phyloP scores from a whole-genome alignment of 1,140 invertebrate species.

The Frieseomelitta varia region DNA sequence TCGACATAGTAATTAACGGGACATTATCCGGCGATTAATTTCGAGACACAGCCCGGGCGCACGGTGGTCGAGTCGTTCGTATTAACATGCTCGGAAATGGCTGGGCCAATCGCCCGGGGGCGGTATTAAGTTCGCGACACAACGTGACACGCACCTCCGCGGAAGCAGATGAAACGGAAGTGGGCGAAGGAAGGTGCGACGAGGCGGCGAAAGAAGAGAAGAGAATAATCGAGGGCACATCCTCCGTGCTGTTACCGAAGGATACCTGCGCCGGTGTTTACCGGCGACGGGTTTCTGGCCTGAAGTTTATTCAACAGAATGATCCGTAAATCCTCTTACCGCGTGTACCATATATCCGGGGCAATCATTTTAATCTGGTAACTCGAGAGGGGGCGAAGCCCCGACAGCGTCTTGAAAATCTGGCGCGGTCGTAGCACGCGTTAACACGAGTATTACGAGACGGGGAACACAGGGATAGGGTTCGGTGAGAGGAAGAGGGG shows the following conservation, averaged over 20 bases:
- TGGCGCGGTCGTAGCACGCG: conserved; percentile 25
- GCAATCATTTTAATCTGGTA: conserved; percentile 60
- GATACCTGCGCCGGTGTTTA: conserved; percentile 30
- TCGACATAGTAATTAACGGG: conserved; percentile 32
- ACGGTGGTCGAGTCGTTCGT: conserved; percentile 9
- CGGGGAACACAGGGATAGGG: not conserved
- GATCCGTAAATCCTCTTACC: conserved; percentile 62
- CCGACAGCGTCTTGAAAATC: conserved; percentile 50
- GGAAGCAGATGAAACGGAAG: not conserved
- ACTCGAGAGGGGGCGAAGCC: conserved; percentile 50
- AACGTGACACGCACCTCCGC: not conserved
- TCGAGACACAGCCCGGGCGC: not conserved
- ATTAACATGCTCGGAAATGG: conserved; percentile 29
- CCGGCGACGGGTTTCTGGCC: conserved; percentile 42
- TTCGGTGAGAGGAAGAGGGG: not conserved
- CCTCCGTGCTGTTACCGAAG: not conserved
- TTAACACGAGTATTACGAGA: conserved; percentile 4
- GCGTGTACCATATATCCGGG: conserved; percentile 51
- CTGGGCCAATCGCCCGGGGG: not conserved
- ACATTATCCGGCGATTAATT: conserved; percentile 32
- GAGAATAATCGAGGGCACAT: not conserved
- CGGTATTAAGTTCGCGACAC: conserved; percentile 21
- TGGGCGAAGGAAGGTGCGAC: not conserved
- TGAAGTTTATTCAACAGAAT: conserved; percentile 59
- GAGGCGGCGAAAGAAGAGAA: too few species aligned